phyloP scores from a whole-genome alignment of 2,797 vertebrate species.

The Hydrophis major region DNA sequence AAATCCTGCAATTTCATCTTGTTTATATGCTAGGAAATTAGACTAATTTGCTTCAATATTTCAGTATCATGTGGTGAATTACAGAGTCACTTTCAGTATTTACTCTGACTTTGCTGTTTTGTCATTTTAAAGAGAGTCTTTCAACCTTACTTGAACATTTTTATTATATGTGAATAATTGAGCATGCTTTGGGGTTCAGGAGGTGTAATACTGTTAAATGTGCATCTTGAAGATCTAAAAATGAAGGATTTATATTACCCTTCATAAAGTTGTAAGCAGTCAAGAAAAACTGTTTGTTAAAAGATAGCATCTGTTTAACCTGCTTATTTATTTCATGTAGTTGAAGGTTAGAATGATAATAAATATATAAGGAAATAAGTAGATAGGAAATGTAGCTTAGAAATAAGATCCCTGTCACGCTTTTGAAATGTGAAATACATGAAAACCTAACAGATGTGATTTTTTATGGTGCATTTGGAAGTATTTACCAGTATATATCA shows the following conservation, averaged over 20 bases:
- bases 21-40: conserved; percentile 4
- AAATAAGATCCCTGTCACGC: conserved; percentile 86
- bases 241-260: conserved; percentile 82
- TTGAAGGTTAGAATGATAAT: conserved; percentile 82
- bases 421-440: conserved; percentile 82
- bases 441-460: conserved; percentile 80
- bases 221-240: conserved; percentile 75
- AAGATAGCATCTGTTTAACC: conserved; percentile 95
- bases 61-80: conserved; percentile 36
- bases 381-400: conserved; percentile 82
- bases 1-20: not conserved
- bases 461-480: conserved; percentile 82
- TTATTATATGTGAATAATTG: conserved; percentile 75
- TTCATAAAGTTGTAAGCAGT: conserved; percentile 82
- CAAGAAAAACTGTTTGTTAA: conserved; percentile 91
- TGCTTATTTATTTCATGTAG: conserved; percentile 92
- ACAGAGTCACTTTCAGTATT: conserved; percentile 51
- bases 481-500: conserved; percentile 86
- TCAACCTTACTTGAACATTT: conserved; percentile 72
- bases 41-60: conserved; percentile 45
- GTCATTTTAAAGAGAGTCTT: conserved; percentile 66
- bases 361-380: conserved; percentile 84
- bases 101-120: conserved; percentile 67
- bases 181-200: conserved; percentile 69
- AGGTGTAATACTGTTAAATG: conserved; percentile 73